These are phyloP conservation scores for Charanyca ferruginea DNA, from an alignment of 2,888 invertebrate genomes.

Conservation along the genomic window DNA sequence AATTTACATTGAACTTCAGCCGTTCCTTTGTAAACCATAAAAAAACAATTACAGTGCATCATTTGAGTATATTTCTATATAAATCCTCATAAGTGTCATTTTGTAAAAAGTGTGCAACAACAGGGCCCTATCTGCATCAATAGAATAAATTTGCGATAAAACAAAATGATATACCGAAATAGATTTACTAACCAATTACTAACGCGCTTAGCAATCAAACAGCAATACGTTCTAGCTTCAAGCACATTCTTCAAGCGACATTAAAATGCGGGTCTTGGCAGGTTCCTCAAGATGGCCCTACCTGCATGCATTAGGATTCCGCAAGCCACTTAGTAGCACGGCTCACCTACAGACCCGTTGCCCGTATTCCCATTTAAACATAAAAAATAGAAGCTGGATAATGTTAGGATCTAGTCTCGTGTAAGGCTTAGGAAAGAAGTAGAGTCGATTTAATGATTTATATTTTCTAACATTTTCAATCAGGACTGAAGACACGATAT, in stretches of 20 bases:
- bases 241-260: conserved; percentile 63
- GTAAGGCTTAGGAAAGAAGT: conserved; percentile 65
- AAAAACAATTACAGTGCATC: conserved; percentile 46
- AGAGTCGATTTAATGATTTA: conserved; percentile 67
- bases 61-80: conserved; percentile 32
- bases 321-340: conserved; percentile 79
- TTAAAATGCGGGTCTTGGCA: conserved; percentile 67
- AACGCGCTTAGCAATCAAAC: conserved; percentile 61
- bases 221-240: conserved; percentile 50
- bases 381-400: conserved; percentile 88
- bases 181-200: conserved; percentile 60
- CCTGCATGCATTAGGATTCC: conserved; percentile 88
- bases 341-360: conserved; percentile 91
- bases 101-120: conserved; percentile 32
- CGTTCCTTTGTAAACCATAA: conserved; percentile 26
- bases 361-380: conserved; percentile 88
- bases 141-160: conserved; percentile 61
- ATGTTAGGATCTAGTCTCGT: conserved; percentile 86
- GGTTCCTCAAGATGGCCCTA: conserved; percentile 74
- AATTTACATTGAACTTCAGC: conserved; percentile 1
- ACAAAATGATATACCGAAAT: conserved; percentile 58
- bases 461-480: not conserved
- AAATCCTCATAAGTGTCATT: conserved; percentile 36
- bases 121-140: conserved; percentile 23
- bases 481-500: accelerated